Conservation (phyloP, 2,113 vertebrate genomes). For the Entelurus aequoreus region DNA sequence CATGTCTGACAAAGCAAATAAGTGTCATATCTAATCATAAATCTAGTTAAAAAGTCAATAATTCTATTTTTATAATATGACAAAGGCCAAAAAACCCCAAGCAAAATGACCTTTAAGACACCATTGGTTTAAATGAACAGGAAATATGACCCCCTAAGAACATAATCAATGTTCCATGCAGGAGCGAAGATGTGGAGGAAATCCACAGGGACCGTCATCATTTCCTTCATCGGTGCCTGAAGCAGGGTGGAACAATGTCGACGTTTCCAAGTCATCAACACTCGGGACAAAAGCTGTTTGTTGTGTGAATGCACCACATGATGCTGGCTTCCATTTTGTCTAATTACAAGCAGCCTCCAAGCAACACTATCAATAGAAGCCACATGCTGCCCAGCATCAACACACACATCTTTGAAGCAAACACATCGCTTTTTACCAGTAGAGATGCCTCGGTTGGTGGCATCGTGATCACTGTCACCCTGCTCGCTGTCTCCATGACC, state of each 20-base stretch:
- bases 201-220: too few relatives aligned
- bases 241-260: neutral
- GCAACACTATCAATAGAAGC: slow-evolving; percentile 6
- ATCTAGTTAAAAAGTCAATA: too few relatives aligned
- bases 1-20: too few relatives aligned
- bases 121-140: too few relatives aligned
- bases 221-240: too few relatives aligned
- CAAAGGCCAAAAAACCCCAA: too few relatives aligned
- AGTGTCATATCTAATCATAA: too few relatives aligned
- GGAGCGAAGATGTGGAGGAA: too few relatives aligned
- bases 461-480: slow-evolving; percentile 97
- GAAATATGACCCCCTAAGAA: too few relatives aligned
- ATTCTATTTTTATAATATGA: too few relatives aligned
- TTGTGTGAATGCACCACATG: slow-evolving; percentile 1
- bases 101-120: too few relatives aligned
- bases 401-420: slow-evolving; percentile 1
- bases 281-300: slow-evolving; percentile 7
- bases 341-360: slow-evolving; percentile 17
- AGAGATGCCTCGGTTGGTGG: slow-evolving; percentile 94
- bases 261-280: slow-evolving; percentile 1
- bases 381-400: slow-evolving; percentile 17
- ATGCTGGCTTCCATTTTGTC: slow-evolving; percentile 4
- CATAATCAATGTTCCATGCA: too few relatives aligned
- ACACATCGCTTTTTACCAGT: slow-evolving; percentile 77
- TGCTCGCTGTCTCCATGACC: slow-evolving; percentile 98